Evolutionary conservation across 2,113 vertebrate genomes (phyloP), one percentile per base, ranked within the genome.

Genomic region (Pontoporia blainvillei): DNA sequence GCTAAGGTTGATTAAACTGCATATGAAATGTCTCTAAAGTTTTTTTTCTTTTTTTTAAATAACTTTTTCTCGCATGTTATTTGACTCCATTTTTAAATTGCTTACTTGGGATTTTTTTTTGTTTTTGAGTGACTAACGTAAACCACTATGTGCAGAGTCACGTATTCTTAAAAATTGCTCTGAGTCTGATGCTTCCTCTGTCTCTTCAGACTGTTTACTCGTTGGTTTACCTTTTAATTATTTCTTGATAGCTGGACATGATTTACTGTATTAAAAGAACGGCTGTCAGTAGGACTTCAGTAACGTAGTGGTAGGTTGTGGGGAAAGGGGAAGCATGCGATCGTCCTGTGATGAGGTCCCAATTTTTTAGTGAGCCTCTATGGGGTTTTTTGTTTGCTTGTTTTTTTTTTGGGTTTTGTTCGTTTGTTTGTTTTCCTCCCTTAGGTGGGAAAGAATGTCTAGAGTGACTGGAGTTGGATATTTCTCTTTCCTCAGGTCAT

Each of bases 1-100:
- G 6, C 14, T 39, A 49, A 75, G 13, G 3, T 46, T 92, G 8
- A 82, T 69, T 54, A 81, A 69, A 27, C 20, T 59, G 4, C 13
- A 92, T 25, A 27, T 15, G 18, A 36, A 97, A 96, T 27, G 8
- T 34, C 23, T 96, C 79, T 89, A 29, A 92, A 52, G 46, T 29
- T n/a, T 75, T 34, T 29, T 6, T 29, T n/a, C 49, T 34, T 29
- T 6, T 62, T 62, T 12, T 15, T 59, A 85, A 76, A 81, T 23
- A 84, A 75, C 2, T 69, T 90, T 27, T 81, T 4, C 21, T 8
- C 52, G 66, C 17, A n/a, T 81, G 88, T 78, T 59, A 49, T 76
- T 90, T 93, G 25, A 34, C 39, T 82, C 12, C 15, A 57, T 27
- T 88, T 93, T 64, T 76, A 44, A 91, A 73, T 20, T 46, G 52